Evolutionary conservation across 2,888 invertebrate genomes (phyloP).

Genomic region (Diaphora mendica): DNA sequence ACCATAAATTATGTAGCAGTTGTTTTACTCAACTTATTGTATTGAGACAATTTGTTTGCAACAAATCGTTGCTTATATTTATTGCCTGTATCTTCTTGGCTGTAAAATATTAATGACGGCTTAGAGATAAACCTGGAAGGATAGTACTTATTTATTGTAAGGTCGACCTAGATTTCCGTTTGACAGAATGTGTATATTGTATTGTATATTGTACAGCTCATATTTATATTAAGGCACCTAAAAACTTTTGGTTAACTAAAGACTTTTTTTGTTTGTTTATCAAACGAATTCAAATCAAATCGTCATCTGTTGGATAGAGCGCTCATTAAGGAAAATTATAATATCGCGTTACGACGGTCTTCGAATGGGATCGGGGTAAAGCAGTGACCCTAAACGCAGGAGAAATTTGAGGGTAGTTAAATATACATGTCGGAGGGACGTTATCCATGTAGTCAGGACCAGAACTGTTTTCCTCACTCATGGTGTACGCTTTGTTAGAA

Average conservation of each 20-base stretch:
- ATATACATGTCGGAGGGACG: too few relatives aligned
- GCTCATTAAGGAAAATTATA: too few relatives aligned
- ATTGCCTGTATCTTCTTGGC: background rate
- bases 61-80: constrained; percentile 4
- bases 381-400: too few relatives aligned
- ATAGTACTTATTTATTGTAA: constrained; percentile 15
- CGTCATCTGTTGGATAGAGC: too few relatives aligned
- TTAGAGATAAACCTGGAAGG: constrained; percentile 2
- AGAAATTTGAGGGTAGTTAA: too few relatives aligned
- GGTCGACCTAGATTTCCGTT: background rate
- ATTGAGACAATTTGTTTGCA: background rate
- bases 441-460: too few relatives aligned
- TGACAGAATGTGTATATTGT: background rate
- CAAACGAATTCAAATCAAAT: too few relatives aligned
- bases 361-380: too few relatives aligned
- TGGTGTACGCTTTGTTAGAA: too few relatives aligned
- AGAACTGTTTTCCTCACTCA: too few relatives aligned
- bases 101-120: background rate
- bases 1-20: constrained; percentile 4
- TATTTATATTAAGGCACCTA: background rate
- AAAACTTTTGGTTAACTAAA: background rate
- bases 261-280: background rate
- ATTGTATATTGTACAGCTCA: background rate
- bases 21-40: background rate
- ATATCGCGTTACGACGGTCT: too few relatives aligned